Base-by-base conservation (phyloP, 2,797 vertebrate species). In the Scyliorhinus canicula region DNA sequence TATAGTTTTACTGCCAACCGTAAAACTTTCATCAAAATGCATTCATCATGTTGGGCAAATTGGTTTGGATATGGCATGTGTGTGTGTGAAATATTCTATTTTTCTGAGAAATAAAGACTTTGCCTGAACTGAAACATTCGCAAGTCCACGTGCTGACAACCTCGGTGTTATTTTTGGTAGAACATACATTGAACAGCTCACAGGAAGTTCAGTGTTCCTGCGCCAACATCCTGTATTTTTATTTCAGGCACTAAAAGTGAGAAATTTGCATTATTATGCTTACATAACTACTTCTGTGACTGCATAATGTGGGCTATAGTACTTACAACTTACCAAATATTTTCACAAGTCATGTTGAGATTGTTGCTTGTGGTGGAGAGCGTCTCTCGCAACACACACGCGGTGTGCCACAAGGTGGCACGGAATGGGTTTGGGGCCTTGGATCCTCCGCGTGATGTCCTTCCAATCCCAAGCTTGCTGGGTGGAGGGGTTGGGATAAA, bases 111-210 rank as follows among this genome's bases (percentile, higher is more conserved):
- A 94, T 52, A 94, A 94, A 93, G 14, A 52, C 47, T 74, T 74
- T 74, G 69, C 93, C 67, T 94, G 93, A 71, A 94, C n/a, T 94
- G 93, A 55, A 94, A 94, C 67, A 97, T 96, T 97, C 97, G 97
- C 97, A 97, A 97, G 96, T 95, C 96, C 98, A 99, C 98, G 98
- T 99, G 98, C 98, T 97, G 98, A 97, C 97, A 97, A 97, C 96
- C 96, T 95, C 96, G 35, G 97, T 98, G 98, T 97, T 98, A 98
- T 98, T 98, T 98, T 98, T 98, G 98, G 98, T 98, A 98, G 98
- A 98, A 98, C 95, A 97, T 97, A 98, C 98, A 96, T 97, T 96
- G 98, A 97, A 97, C 98, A 97, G 97, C 97, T 98, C 97, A 95
- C 98, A 98, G 98, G 98, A 99, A 99, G 98, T 97, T 94, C 97